Evolutionary conservation across 2,797 vertebrate genomes (phyloP).

Genomic region (Hyperoplus lanceolatus): DNA sequence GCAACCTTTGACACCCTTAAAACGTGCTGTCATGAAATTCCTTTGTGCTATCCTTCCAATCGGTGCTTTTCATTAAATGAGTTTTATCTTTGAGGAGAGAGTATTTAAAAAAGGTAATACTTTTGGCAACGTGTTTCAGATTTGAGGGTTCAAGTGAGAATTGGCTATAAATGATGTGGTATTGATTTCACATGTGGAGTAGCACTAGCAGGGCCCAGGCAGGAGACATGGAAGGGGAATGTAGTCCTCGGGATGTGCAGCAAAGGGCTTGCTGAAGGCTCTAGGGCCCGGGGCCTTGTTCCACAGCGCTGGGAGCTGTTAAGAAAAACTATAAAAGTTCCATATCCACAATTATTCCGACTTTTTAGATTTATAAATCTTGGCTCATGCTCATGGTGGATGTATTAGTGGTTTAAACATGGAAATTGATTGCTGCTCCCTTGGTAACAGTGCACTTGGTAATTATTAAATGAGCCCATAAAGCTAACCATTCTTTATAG

Average conservation of each 20-base stretch:
- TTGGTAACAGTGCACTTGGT: constrained; percentile 77
- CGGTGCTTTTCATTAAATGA: constrained; percentile 33
- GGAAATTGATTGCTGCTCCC: constrained; percentile 75
- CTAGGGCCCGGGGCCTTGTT: constrained; percentile 61
- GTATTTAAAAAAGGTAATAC: constrained; percentile 68
- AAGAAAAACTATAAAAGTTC: constrained; percentile 81
- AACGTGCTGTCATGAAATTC: constrained; percentile 62
- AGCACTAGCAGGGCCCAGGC: constrained; percentile 59
- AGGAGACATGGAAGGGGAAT: constrained; percentile 63
- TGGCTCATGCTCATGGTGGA: constrained; percentile 77
- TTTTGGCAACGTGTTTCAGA: constrained; percentile 81
- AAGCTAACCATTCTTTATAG: constrained; percentile 75
- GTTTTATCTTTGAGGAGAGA: constrained; percentile 67
- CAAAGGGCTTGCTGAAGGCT: constrained; percentile 57
- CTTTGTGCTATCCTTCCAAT: constrained; percentile 34
- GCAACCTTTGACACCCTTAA: constrained; percentile 49
- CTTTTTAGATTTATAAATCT: constrained; percentile 85
- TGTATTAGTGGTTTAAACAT: constrained; percentile 80
- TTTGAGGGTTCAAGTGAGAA: constrained; percentile 84
- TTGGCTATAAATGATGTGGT: constrained; percentile 80
- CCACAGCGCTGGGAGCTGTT: constrained; percentile 77
- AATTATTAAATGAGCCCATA: constrained; percentile 79
- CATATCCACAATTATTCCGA: constrained; percentile 83
- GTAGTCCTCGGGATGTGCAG: constrained; percentile 71
- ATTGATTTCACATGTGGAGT: constrained; percentile 86